Conservation (phyloP, 1,140 invertebrate genomes). For the Maniola jurtina region DNA sequence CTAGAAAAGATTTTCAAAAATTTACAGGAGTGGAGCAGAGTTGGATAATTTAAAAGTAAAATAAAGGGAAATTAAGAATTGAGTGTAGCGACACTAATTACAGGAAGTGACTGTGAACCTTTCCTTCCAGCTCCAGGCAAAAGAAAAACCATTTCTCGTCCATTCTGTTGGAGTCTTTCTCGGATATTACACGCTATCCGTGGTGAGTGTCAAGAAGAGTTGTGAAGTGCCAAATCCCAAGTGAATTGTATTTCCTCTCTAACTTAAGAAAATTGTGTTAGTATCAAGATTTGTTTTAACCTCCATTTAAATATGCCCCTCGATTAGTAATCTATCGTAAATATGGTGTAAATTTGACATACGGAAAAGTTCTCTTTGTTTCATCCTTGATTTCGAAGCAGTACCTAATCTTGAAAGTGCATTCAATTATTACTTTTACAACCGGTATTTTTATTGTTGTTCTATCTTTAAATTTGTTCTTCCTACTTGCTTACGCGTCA, state of each 20-base stretch:
- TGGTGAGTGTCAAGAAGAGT: slow-evolving; percentile 73
- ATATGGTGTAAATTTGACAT: slow-evolving; percentile 39
- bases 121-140: slow-evolving; percentile 64
- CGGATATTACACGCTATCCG: slow-evolving; percentile 75
- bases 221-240: slow-evolving; percentile 60
- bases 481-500: slow-evolving; percentile 78
- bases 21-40: too few relatives aligned
- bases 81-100: slow-evolving; percentile 42
- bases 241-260: slow-evolving; percentile 39
- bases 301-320: background rate
- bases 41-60: background rate
- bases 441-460: slow-evolving; percentile 7
- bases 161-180: slow-evolving; percentile 79
- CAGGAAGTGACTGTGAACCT: slow-evolving; percentile 61
- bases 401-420: background rate
- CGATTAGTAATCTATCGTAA: background rate
- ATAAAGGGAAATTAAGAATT: slow-evolving; percentile 26
- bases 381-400: background rate
- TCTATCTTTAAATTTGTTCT: slow-evolving; percentile 23
- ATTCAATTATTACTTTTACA: slow-evolving; percentile 21
- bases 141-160: slow-evolving; percentile 75
- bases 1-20: too few relatives aligned
- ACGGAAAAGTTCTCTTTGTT: slow-evolving; percentile 8
- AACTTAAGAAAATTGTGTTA: slow-evolving; percentile 24
- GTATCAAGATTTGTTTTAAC: slow-evolving; percentile 14